phyloP scores from a whole-genome alignment of 2,888 invertebrate genomes.

The Microctonus brassicae region DNA sequence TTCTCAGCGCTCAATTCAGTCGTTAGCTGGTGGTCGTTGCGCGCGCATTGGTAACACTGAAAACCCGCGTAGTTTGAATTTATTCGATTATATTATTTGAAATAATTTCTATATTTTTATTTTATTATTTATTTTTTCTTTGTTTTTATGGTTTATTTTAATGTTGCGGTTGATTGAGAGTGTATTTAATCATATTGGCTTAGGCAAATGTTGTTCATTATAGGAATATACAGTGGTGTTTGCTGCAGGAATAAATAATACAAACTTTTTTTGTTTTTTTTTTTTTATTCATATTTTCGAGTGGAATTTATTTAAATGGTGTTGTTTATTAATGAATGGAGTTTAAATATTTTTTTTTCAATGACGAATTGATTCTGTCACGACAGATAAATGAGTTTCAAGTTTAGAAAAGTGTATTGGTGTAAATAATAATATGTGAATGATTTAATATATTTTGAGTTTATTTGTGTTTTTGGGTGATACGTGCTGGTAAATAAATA shows the following conservation, averaged over 20 bases:
- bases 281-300: no score
- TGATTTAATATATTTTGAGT: not conserved
- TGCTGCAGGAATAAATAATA: no score
- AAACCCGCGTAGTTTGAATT: conserved; percentile 19
- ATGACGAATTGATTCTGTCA: no score
- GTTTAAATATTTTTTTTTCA: not conserved
- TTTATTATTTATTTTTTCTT: not conserved
- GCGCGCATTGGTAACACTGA: conserved; percentile 43
- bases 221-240: no score
- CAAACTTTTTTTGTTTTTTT: no score
- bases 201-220: no score
- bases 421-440: conserved; percentile 1
- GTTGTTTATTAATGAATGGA: not conserved
- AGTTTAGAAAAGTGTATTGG: not conserved
- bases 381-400: no score
- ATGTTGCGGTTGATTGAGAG: no score
- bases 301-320: no score
- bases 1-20: conserved; percentile 58
- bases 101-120: not conserved
- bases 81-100: not conserved
- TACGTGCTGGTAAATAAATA: conserved; percentile 18
- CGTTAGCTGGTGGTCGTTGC: conserved; percentile 57
- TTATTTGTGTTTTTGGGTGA: conserved; percentile 10
- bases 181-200: no score
- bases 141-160: no score